These are phyloP conservation scores for Adelges cooleyi DNA, from an alignment of 1,140 invertebrate genomes.

Conservation along the genomic window DNA sequence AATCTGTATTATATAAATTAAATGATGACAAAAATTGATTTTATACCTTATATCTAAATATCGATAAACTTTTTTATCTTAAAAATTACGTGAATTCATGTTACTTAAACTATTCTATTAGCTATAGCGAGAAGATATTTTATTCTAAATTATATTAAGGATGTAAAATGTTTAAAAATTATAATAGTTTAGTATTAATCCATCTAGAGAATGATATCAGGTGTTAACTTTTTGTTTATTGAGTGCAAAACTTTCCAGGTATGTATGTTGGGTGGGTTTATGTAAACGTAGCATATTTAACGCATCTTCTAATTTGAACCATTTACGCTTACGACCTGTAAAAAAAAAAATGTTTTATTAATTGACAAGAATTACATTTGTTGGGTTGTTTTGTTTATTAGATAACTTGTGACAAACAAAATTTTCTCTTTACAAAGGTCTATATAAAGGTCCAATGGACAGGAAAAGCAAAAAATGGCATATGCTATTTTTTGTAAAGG, in stretches of 20 bases:
- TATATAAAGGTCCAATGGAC: too few species aligned
- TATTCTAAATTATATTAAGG: neutral
- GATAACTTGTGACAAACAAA: too few species aligned
- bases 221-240: conserved; percentile 27
- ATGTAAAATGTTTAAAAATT: neutral
- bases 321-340: conserved; percentile 72
- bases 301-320: conserved; percentile 83
- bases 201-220: conserved; percentile 23
- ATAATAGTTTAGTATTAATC: neutral
- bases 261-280: conserved; percentile 80
- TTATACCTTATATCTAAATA: conserved; percentile 14
- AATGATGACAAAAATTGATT: conserved; percentile 3
- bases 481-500: too few species aligned
- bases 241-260: conserved; percentile 47
- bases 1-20: neutral
- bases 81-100: neutral
- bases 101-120: neutral
- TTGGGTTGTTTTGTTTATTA: too few species aligned
- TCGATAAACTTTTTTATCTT: neutral
- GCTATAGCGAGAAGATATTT: conserved; percentile 2
- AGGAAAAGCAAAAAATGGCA: too few species aligned
- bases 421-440: too few species aligned
- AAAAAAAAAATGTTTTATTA: too few species aligned
- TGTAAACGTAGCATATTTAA: conserved; percentile 70
- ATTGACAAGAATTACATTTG: too few species aligned